These are phyloP conservation scores for Beris chalybata DNA, from an alignment of 2,888 invertebrate genomes.

Conservation along the genomic window DNA sequence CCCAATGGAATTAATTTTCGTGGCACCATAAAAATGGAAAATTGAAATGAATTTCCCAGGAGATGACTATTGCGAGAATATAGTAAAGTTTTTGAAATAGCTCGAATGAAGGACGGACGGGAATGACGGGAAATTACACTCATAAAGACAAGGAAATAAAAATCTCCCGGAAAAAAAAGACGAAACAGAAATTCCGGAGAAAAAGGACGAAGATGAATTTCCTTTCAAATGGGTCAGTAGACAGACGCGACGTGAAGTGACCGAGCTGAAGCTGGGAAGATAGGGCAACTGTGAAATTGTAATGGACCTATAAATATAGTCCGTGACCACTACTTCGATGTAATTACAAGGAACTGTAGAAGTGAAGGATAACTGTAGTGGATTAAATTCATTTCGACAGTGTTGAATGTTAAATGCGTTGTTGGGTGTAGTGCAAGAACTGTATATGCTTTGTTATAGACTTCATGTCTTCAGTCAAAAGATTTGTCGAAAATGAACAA, in stretches of 20 bases:
- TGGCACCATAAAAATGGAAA: slow-evolving; percentile 29
- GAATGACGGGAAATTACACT: no score
- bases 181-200: neutral
- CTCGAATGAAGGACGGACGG: no score
- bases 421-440: no score
- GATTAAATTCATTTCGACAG: no score
- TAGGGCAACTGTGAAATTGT: slow-evolving; percentile 9
- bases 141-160: no score
- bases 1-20: slow-evolving; percentile 27
- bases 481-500: no score
- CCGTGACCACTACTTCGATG: slow-evolving; percentile 17
- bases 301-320: slow-evolving; percentile 17
- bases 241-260: no score
- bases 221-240: slow-evolving; percentile 7
- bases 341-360: slow-evolving; percentile 6
- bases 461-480: no score
- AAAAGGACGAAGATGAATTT: neutral
- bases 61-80: slow-evolving; percentile 18
- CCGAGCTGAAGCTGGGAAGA: neutral
- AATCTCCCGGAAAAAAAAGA: neutral
- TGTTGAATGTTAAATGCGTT: no score
- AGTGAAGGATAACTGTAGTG: no score
- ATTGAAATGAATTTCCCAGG: slow-evolving; percentile 29
- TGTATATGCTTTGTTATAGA: no score
- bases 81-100: no score